A percentile compares a stretch with the other conserved stretches of the same genome.
Evolutionary conservation across 2,113 vertebrate genomes (phyloP).

Genomic region (Tringa solitaria): DNA sequence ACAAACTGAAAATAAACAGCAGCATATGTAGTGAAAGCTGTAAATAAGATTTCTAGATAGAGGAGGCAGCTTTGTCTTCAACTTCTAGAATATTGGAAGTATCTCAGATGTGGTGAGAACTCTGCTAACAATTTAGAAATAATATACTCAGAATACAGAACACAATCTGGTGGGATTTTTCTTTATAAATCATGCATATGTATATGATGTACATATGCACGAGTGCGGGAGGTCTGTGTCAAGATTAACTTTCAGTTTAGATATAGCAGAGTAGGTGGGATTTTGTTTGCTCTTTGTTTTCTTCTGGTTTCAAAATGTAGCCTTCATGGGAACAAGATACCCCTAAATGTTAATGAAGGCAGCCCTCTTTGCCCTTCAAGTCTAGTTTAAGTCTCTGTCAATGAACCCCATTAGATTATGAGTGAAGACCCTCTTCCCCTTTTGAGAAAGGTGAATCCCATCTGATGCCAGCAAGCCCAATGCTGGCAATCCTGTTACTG

Average conservation of each 20-base stretch:
- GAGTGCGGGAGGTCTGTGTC: not conserved
- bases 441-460: not conserved
- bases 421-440: not conserved
- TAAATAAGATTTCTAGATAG: not conserved
- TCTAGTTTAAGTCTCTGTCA: not conserved
- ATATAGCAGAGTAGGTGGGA: not conserved
- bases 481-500: not conserved
- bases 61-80: slow-evolving; percentile 1
- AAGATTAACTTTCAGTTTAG: not conserved
- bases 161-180: not conserved
- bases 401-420: not conserved
- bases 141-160: not conserved
- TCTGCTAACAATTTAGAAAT: not conserved
- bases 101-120: not conserved
- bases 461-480: too few species aligned
- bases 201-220: not conserved
- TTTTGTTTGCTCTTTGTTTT: not conserved
- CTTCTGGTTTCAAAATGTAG: not conserved
- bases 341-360: not conserved
- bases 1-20: slow-evolving; percentile 40
- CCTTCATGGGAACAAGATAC: not conserved
- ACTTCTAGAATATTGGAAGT: not conserved
- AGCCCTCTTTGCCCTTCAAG: not conserved
- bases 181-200: not conserved
- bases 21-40: not conserved